Base-by-base conservation (phyloP, 2,797 vertebrate species). In the Hydrophis major region DNA sequence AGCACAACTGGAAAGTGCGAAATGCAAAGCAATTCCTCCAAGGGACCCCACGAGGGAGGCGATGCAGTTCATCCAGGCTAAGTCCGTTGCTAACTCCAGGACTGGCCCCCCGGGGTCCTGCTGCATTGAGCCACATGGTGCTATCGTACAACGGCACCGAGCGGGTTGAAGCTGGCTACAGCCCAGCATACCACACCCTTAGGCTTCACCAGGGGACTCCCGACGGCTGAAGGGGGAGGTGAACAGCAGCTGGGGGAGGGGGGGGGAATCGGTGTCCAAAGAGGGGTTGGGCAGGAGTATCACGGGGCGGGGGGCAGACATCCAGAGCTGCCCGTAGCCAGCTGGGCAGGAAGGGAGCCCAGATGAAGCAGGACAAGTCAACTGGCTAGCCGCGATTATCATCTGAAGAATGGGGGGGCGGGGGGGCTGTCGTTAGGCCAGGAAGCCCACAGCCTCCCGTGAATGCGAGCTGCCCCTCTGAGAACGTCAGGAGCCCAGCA, bases 401-500 rank as follows among this genome's bases (percentile, higher is more conserved):
- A 20, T 22, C 16, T 22, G 16, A 42, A 74, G 69, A 42, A 78
- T 6, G 4, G n/a, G 28, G 20, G 37, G 1, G 20, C 11, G 7
- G 28, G 18, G 1, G 28, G 2, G 4, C 1, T 10, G 0, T 4
- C 4, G 18, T 42, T 22, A 42, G 3, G 18, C 37, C 37, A 22
- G 37, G 74, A 83, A 83, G 37, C 74, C 74, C 37, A 47, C 20
- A 83, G 37, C 74, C 37, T 83, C 74, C 74, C 0, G 7, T 1
- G 16, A 6, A 11, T 25, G 42, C 37, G 20, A 83, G 42, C 37
- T 25, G 20, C 11, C 74, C 74, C 4, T 1, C 37, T 22, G 18
- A 25, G 37, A 47, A 83, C 1, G 18, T 5, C 10, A 4, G 1
- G 20, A 14, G 28, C 32, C 37, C 28, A 0, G 10, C 6, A 42